Conservation (phyloP, 2,113 vertebrate species). For the Dicaeum eximium region DNA sequence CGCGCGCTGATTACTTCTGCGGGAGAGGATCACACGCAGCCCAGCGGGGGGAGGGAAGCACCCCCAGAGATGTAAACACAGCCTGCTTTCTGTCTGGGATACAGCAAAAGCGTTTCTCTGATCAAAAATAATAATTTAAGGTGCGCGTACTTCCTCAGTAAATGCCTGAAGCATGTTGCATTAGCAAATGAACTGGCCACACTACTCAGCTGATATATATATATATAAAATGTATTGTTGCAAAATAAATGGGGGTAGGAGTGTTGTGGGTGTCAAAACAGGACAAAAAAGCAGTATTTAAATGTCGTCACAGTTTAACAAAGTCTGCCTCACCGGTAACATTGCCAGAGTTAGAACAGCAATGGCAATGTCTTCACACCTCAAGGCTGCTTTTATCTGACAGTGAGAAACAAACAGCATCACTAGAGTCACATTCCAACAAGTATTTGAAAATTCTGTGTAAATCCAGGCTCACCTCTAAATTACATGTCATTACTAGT, state of each 20-base stretch:
- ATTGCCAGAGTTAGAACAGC: background rate
- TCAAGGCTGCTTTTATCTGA: background rate
- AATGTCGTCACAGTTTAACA: background rate
- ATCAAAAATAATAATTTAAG: background rate
- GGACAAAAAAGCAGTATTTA: background rate
- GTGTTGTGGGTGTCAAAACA: background rate
- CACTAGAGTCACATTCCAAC: background rate
- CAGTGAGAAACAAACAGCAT: background rate
- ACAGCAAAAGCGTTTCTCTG: background rate
- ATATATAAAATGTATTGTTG: background rate
- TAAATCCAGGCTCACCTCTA: background rate
- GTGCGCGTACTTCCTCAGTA: fast-evolving
- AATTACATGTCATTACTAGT: background rate
- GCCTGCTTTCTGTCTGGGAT: background rate
- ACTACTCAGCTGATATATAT: background rate
- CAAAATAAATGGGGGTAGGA: background rate
- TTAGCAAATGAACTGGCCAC: background rate
- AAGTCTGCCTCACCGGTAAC: background rate
- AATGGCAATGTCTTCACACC: background rate
- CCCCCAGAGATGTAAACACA: background rate
- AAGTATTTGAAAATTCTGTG: background rate
- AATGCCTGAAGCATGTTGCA: background rate
- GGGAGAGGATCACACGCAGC: constrained; percentile 16
- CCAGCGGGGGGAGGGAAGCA: background rate
- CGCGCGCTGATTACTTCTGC: constrained; percentile 30